Evolutionary conservation across 2,797 vertebrate genomes (phyloP).

Genomic region (Mormyrops boulengeri): DNA sequence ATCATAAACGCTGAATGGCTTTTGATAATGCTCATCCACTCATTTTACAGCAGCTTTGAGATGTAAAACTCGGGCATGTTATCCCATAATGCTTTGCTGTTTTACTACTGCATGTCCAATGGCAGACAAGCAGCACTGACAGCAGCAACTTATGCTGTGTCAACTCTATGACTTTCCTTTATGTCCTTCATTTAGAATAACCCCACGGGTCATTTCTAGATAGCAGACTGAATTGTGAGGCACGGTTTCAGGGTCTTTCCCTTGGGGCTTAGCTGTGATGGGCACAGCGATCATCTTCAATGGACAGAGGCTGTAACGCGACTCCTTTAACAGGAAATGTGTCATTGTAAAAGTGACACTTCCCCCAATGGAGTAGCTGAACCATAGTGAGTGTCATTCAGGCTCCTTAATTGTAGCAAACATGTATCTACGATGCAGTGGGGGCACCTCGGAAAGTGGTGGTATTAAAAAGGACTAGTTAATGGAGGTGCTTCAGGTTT

Average conservation of each 20-base stretch:
- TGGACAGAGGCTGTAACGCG: background rate
- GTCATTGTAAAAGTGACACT: background rate
- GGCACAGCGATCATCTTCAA: background rate
- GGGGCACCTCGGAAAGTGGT: background rate
- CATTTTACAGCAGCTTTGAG: constrained; percentile 46
- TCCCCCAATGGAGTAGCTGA: background rate
- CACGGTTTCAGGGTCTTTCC: background rate
- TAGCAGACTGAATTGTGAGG: background rate
- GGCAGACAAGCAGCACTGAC: background rate
- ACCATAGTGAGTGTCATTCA: background rate
- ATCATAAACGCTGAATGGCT: constrained; percentile 38
- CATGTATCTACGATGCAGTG: background rate
- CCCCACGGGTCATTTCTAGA: background rate
- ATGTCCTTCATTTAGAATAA: background rate
- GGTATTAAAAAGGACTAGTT: background rate
- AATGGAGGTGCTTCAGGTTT: background rate
- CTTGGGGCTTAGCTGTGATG: background rate
- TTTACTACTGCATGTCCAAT: constrained; percentile 1
- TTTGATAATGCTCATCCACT: constrained; percentile 41
- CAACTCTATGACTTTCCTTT: background rate
- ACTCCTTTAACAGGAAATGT: background rate
- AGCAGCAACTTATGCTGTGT: background rate
- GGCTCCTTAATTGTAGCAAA: background rate
- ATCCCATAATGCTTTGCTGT: constrained; percentile 14
- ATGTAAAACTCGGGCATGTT: constrained; percentile 15